Evolutionary conservation across 2,888 invertebrate species (phyloP), one percentile per base, ranked within the genome.

Genomic region (Prosapia bicincta): DNA sequence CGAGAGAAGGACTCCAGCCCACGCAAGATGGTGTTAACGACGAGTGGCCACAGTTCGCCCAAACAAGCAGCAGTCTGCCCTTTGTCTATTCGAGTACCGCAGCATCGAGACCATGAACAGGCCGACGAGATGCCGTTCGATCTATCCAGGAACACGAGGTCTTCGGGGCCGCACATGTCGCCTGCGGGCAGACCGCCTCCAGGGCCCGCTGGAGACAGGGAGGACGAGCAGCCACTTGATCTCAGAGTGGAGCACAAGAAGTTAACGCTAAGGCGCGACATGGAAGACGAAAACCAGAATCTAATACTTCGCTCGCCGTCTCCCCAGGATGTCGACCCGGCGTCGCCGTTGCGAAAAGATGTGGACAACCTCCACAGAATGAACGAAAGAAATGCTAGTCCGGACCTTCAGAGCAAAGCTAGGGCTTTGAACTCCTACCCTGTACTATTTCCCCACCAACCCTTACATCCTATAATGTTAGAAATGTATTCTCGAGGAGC

Each of bases 1-100:
- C 90, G 95, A 89, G 95, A 95, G 89, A 95, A 96, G 88, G 94
- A 95, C 89, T 93, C 94, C 85, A 93, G 94, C 85, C 95, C 95
- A 85, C 90, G 94, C 87, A 95, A 95, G 89, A 94, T 94, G 92
- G 88, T 92, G 84, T 85, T 86, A 74, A 88, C 81, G 26, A 77
- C 81, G 83, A 87, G 85, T 80, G 89, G 89, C 74, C 88, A 89
- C 83, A 87, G 88, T 81, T 92, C 91, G 83, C 92, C 92, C 76
- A 92, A 92, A 84, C 92, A 92, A 84, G 92, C 91, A 79, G 90
- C 92, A 81, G 90, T 92, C 79, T 92, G 92, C 84, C 92, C 92
- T 71, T 85, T 91, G 81, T 86, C 88, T 73, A 87, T 90, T 80
- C 87, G 90, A 81, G 87, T 89, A 78, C 87, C 90, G 78, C 88